Percentiles rank a stretch among this genome's conserved stretches.
Conservation (phyloP, 2,888 invertebrate species). For the Ormyrus thymus region DNA sequence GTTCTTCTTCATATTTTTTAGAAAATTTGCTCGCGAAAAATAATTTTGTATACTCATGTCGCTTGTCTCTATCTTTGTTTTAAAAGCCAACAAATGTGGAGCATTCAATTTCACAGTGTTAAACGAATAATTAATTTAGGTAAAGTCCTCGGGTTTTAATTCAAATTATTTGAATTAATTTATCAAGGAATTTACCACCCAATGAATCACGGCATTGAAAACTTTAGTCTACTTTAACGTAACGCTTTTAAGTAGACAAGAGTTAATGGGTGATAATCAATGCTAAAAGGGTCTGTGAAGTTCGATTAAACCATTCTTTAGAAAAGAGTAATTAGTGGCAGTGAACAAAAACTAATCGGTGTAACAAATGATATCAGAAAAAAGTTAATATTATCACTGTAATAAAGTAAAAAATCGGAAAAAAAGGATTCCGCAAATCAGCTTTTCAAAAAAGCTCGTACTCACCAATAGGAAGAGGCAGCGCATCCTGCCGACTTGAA, state of each 20-base stretch:
- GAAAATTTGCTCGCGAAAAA: slow-evolving; percentile 53
- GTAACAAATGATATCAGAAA: too few relatives aligned
- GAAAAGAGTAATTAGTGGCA: background rate
- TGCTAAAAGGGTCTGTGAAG: background rate
- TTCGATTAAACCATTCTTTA: background rate
- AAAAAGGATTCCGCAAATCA: background rate
- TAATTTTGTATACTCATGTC: background rate
- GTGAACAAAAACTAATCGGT: background rate
- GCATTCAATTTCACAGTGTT: too few relatives aligned
- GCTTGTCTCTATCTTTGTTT: too few relatives aligned
- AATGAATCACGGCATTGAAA: background rate
- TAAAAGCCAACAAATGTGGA: too few relatives aligned
- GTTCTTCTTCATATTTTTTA: too few relatives aligned
- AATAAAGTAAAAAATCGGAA: background rate
- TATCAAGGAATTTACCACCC: too few relatives aligned
- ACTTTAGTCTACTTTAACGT: too few relatives aligned
- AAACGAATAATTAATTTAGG: too few relatives aligned
- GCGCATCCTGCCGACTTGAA: slow-evolving; percentile 58
- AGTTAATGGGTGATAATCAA: slow-evolving; percentile 4
- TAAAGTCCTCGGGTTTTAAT: too few relatives aligned
- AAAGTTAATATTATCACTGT: too few relatives aligned
- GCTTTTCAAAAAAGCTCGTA: background rate
- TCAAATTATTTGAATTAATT: too few relatives aligned
- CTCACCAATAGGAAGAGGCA: slow-evolving; percentile 59
- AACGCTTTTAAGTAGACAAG: too few relatives aligned